These are phyloP conservation scores for Nemopilema nomurai DNA, from an alignment of 30 jellyfish, hydroid and myxozoan genomes.

Conservation along the genomic window DNA sequence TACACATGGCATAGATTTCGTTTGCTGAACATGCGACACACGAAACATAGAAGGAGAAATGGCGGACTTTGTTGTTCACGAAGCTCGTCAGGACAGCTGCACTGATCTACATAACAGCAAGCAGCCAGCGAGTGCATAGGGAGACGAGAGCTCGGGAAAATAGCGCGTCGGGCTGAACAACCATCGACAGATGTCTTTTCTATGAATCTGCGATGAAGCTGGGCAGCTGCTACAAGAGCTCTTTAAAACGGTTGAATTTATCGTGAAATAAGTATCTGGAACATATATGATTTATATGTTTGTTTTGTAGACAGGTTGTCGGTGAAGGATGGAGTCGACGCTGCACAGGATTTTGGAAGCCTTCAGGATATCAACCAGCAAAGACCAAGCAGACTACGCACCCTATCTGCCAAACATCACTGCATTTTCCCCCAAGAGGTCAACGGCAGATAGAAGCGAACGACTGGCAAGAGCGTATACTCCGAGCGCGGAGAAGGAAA, in stretches of 20 bases:
- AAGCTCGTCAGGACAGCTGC: slow-evolving; percentile 24
- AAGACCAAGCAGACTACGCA: not conserved
- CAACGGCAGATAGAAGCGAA: not conserved
- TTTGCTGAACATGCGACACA: not conserved
- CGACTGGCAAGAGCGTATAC: not conserved
- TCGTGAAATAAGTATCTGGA: too few relatives aligned
- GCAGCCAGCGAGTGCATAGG: slow-evolving; percentile 15
- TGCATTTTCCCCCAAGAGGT: not conserved
- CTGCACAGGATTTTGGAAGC: slow-evolving; percentile 28
- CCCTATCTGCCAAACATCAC: not conserved
- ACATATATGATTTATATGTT: not conserved
- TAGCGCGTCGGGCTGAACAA: not conserved
- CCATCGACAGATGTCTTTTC: not conserved
- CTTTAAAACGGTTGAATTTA: not conserved
- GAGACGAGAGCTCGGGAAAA: not conserved
- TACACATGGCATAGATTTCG: too few relatives aligned
- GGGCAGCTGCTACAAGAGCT: not conserved
- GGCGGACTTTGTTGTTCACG: slow-evolving; percentile 7
- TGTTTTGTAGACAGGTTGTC: not conserved
- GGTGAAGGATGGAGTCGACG: slow-evolving; percentile 31
- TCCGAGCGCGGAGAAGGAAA: not conserved
- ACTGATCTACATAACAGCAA: slow-evolving; percentile 29
- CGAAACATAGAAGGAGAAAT: not conserved
- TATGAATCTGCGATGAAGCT: not conserved
- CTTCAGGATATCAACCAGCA: slow-evolving; percentile 6